These are phyloP conservation scores for Aethina tumida DNA, from an alignment of 1,140 invertebrate genomes.

Conservation along the genomic window DNA sequence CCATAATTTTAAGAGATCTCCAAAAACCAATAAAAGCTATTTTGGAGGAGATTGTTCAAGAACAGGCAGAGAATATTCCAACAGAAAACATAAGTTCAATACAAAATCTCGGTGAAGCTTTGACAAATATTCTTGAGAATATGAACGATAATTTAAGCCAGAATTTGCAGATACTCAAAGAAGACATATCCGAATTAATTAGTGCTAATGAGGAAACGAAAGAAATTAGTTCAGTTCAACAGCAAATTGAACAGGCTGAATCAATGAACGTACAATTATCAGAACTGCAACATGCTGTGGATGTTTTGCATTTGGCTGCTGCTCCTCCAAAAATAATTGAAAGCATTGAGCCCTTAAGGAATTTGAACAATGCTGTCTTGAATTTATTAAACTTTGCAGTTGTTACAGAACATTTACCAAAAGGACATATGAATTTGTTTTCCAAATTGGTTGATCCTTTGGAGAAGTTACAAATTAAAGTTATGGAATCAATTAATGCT, in stretches of 20 bases:
- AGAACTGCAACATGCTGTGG: constrained; percentile 22
- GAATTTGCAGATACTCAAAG: constrained; percentile 19
- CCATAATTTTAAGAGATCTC: constrained; percentile 17
- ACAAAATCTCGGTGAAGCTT: constrained; percentile 18
- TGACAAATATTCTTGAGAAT: constrained; percentile 17
- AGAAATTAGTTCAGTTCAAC: constrained; percentile 10
- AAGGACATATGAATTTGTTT: constrained; percentile 27
- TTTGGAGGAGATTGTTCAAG: constrained; percentile 11
- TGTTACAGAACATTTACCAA: constrained; percentile 19
- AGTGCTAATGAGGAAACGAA: constrained; percentile 15
- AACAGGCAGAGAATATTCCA: constrained; percentile 8
- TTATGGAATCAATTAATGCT: constrained; percentile 18
- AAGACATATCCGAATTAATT: constrained; percentile 14
- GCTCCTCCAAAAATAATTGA: constrained; percentile 19
- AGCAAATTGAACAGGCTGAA: constrained; percentile 11
- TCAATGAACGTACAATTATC: constrained; percentile 15
- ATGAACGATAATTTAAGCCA: constrained; percentile 18
- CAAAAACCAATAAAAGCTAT: constrained; percentile 25
- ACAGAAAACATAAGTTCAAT: constrained; percentile 18
- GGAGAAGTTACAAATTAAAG: constrained; percentile 21
- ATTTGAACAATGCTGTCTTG: constrained; percentile 13
- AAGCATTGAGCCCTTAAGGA: constrained; percentile 18
- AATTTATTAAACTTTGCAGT: constrained; percentile 25
- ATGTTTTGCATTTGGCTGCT: constrained; percentile 21
- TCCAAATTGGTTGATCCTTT: constrained; percentile 19